These are phyloP conservation scores for Girardinus metallicus DNA, from an alignment of 2,797 vertebrate species.

Conservation along the genomic window DNA sequence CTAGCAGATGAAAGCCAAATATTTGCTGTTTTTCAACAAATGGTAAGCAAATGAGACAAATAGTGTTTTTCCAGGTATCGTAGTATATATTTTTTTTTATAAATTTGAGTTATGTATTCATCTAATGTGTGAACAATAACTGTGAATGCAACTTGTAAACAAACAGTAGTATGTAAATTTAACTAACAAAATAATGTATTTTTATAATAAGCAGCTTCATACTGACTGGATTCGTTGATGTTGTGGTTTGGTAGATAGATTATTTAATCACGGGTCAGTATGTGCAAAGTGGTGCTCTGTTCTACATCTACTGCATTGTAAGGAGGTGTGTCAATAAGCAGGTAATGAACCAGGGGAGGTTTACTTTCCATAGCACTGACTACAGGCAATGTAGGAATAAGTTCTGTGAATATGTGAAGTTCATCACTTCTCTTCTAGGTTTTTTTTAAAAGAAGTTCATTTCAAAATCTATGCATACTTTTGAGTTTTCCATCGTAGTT, in stretches of 20 bases:
- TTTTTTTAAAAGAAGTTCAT: not conserved
- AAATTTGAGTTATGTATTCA: not conserved
- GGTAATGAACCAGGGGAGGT: not conserved
- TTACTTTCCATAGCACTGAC: not conserved
- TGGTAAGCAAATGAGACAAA: not conserved
- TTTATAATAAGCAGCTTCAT: not conserved
- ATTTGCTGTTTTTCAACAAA: not conserved
- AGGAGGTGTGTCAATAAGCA: not conserved
- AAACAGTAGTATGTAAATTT: not conserved
- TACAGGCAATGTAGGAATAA: not conserved
- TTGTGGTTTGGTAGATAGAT: not conserved
- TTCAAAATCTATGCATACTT: not conserved
- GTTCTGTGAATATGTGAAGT: not conserved
- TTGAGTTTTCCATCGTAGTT: not conserved
- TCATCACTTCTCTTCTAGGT: not conserved
- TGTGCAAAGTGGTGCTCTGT: not conserved
- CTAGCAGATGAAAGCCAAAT: not conserved
- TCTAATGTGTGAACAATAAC: not conserved
- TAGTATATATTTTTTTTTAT: not conserved
- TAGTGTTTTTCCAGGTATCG: not conserved
- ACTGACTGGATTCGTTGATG: not conserved
- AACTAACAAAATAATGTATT: not conserved
- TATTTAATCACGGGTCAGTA: not conserved
- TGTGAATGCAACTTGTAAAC: not conserved
- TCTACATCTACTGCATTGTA: too few species aligned